phyloP scores from a whole-genome alignment of 2,888 invertebrate species.

The Napeogenes inachia region DNA sequence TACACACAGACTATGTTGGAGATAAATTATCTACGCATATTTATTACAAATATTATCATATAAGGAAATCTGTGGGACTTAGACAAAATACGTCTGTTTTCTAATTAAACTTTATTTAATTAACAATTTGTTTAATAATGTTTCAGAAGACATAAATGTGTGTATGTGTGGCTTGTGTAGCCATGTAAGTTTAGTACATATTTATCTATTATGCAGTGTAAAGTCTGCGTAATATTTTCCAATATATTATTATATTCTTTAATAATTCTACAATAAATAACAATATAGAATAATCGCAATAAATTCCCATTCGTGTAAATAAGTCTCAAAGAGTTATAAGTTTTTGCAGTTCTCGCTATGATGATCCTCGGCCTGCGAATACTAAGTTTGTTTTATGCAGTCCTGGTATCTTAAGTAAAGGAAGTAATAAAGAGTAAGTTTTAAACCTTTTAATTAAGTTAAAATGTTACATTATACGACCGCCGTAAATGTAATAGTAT shows the following conservation, averaged over 20 bases:
- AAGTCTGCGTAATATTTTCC: background rate
- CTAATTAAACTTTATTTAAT: too few species aligned
- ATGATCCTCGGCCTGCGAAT: background rate
- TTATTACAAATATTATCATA: background rate
- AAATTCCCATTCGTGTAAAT: background rate
- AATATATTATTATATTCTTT: conserved; percentile 1
- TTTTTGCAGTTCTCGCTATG: background rate
- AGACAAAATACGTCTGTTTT: too few species aligned
- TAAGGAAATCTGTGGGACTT: too few species aligned
- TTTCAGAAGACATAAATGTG: too few species aligned
- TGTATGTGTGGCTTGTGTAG: too few species aligned
- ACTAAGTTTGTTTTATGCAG: background rate
- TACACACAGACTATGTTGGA: background rate
- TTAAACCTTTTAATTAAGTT: conserved; percentile 2
- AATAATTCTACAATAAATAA: background rate
- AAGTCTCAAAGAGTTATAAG: background rate
- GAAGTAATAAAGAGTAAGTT: conserved; percentile 1
- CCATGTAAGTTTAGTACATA: background rate
- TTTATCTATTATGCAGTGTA: background rate
- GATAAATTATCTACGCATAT: conserved; percentile 3
- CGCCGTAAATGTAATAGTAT: background rate
- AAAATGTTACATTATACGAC: background rate
- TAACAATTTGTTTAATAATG: too few species aligned
- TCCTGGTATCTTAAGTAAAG: background rate
- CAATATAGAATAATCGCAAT: background rate